Evolutionary conservation across 1,140 invertebrate species (phyloP).

Genomic region (Paraescarpia echinospica): DNA sequence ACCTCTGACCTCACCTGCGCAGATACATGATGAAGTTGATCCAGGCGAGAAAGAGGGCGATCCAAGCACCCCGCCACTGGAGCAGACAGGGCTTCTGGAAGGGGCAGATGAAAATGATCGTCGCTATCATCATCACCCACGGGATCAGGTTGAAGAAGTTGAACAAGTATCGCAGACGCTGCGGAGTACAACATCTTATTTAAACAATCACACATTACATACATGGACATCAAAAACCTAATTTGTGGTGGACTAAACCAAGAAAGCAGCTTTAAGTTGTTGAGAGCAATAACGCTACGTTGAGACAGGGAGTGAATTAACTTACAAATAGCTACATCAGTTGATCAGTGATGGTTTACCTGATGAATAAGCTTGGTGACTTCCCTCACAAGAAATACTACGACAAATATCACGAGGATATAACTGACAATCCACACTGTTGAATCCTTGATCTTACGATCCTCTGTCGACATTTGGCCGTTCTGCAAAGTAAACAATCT

Average conservation of each 20-base stretch:
- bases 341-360: not conserved
- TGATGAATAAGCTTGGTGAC: slow-evolving; percentile 28
- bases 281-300: too few species aligned
- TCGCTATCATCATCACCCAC: slow-evolving; percentile 29
- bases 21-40: slow-evolving; percentile 37
- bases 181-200: not conserved
- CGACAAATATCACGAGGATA: slow-evolving; percentile 22
- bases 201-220: too few species aligned
- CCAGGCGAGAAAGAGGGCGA: slow-evolving; percentile 33
- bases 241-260: too few species aligned
- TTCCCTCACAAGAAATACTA: slow-evolving; percentile 28
- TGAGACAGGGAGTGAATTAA: too few species aligned
- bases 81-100: slow-evolving; percentile 20
- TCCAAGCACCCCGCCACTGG: slow-evolving; percentile 31
- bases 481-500: not conserved
- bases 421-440: not conserved
- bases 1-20: slow-evolving; percentile 26
- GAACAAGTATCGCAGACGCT: slow-evolving; percentile 25
- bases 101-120: slow-evolving; percentile 24
- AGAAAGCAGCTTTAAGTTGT: too few species aligned
- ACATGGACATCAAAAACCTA: too few species aligned
- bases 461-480: not conserved
- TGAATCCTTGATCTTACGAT: slow-evolving; percentile 8
- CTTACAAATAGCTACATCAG: too few species aligned
- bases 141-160: slow-evolving; percentile 31